Base-by-base conservation (phyloP, 2,888 invertebrate species). In the Protonemura montana region DNA sequence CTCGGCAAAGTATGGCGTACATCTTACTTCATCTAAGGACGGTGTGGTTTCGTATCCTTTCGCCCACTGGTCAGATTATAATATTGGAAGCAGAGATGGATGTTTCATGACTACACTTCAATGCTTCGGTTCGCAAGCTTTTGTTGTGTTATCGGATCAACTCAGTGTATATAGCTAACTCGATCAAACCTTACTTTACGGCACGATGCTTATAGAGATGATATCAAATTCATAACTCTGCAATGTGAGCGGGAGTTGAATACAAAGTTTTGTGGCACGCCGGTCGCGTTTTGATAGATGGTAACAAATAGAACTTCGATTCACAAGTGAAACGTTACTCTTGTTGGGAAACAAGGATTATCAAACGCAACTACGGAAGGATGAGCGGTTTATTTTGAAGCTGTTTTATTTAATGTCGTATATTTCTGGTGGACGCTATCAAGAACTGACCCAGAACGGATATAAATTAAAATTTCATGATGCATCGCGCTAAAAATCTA, bases 41-140 rank as follows among this genome's bases (percentile, higher is more conserved):
- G 21, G 59, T 59, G 59, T 21, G 59, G 59, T 59, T 59, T 59
- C 59, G 16, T 35, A 7, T 59, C 59, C 7, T 59, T 59, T 59
- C 59, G 59, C 6, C 59, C 59, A 59, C 59, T 59, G 59, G 59
- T 59, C 59, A 59, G 59, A 59, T 59, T 59, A 59, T 59, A 59
- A 21, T 2, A 21, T 59, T 10, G 13, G 21, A 1, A 10, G 59
- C 1, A 21, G 7, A 21, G 59, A 59, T 10, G 59, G 59, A 3
- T 59, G 59, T 21, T 59, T 59, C 1, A 59, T 7, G 59, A 59
- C 59, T 59, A 21, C 59, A 59, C 21, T 59, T 59, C 59, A 59
- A 59, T 59, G 59, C 16, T 2, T 59, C 59, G 1, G 59, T 59
- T 21, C 16, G 13, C 59, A 59, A 10, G 59, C 59, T 59, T 3